These are phyloP conservation scores for Tetranychus truncatus DNA, from an alignment of 2,888 invertebrate species.

Conservation along the genomic window DNA sequence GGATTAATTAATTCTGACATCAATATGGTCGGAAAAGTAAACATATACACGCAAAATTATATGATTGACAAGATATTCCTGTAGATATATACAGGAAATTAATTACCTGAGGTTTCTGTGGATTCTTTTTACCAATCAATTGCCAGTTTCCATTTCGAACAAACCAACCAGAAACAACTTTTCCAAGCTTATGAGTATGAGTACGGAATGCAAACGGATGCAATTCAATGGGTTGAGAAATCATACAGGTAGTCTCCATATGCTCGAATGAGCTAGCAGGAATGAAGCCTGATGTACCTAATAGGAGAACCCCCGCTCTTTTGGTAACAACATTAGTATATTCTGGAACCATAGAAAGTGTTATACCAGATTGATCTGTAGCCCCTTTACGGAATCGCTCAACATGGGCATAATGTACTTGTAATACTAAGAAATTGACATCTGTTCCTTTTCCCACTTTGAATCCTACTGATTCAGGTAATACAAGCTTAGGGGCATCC, in stretches of 20 bases:
- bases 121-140: constrained; percentile 64
- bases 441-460: constrained; percentile 72
- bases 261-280: constrained; percentile 49
- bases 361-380: constrained; percentile 66
- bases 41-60: no score
- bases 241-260: constrained; percentile 75
- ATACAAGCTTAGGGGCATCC: constrained; percentile 58
- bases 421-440: constrained; percentile 73
- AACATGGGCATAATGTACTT: constrained; percentile 65
- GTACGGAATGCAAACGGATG: constrained; percentile 88
- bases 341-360: constrained; percentile 39
- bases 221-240: constrained; percentile 58
- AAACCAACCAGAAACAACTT: constrained; percentile 60
- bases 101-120: constrained; percentile 47
- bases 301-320: constrained; percentile 69
- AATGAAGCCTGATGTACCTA: constrained; percentile 70
- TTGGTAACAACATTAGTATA: constrained; percentile 48
- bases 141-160: constrained; percentile 46
- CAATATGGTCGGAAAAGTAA: no score
- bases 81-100: no score
- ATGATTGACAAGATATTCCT: no score
- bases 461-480: constrained; percentile 74
- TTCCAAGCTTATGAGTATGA: constrained; percentile 75
- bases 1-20: no score
- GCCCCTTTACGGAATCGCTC: constrained; percentile 46